Base-by-base conservation (phyloP, 1,140 invertebrate species). In the Drosophila lacteicornis region DNA sequence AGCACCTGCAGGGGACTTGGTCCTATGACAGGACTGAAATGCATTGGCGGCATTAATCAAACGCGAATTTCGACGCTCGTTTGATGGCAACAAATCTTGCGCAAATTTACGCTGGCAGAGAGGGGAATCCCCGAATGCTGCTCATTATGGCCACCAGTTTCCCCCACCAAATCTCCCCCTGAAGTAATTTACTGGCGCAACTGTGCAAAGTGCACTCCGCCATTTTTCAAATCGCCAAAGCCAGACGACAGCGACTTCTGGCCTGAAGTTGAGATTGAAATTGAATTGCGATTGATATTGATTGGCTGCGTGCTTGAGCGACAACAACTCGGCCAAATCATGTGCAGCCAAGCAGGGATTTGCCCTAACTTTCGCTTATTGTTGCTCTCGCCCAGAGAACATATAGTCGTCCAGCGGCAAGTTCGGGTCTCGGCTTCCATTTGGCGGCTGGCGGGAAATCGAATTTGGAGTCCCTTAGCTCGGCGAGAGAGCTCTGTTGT, bases 211-310 rank as follows among this genome's bases (percentile, higher is more conserved):
- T 88, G 84, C 84, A 81, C 81, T 88, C 75, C 68, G 85, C 80
- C 69, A 88, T 90, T 88, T 88, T 81, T 90, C 85, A 90, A 85
- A 90, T 80, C 81, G 77, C 75, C 73, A 66, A 61, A 69, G 50
- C 65, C 66, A 68, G 60, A 67, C 51, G 62, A 85, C 73, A 68
- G 68, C 84, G 84, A 88, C 76, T 87, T 87, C 79, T 86, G 83
- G 77, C 84, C 75, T 84, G 63, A 73, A 87, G 85, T 84, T 88
- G 78, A 85, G 88, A 88, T 79, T 85, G 85, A 88, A 88, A 90
- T 88, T 85, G 85, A 90, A 88, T 88, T 88, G 84, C 84, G 84
- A 90, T 88, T 88, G 84, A 90, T 88, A 86, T 86, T 88, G 84
- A 83, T 86, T 88, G 84, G 84, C 85, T 90, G 81, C 84, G 84